Evolutionary conservation across 1,140 invertebrate species (phyloP).

Genomic region (Hormaphis cornu): DNA sequence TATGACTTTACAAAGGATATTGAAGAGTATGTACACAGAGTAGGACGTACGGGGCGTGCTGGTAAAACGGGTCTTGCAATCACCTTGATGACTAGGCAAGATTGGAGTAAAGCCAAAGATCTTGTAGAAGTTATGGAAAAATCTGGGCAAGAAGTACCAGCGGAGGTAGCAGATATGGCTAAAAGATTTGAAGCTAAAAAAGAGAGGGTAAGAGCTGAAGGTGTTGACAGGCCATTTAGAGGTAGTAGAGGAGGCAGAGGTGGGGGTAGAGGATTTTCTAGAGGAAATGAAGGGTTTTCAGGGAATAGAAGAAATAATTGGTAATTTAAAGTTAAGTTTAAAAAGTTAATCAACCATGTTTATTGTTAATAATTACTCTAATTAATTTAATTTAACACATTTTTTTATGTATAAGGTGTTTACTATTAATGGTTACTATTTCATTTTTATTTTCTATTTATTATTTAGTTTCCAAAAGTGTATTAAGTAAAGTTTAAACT

Average conservation of each 20-base stretch:
- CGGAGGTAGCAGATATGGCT: slow-evolving; percentile 62
- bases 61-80: slow-evolving; percentile 73
- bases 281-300: slow-evolving; percentile 4
- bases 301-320: slow-evolving; percentile 1
- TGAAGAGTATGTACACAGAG: slow-evolving; percentile 91
- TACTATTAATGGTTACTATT: background rate
- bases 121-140: slow-evolving; percentile 75
- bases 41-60: slow-evolving; percentile 84
- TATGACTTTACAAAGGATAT: slow-evolving; percentile 79
- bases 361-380: background rate
- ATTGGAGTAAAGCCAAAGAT: slow-evolving; percentile 68
- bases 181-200: slow-evolving; percentile 55
- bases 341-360: slow-evolving; percentile 36
- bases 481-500: too few relatives aligned
- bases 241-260: slow-evolving; percentile 38
- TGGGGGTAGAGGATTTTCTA: slow-evolving; percentile 34
- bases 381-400: background rate
- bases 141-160: slow-evolving; percentile 62
- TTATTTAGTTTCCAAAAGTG: too few relatives aligned
- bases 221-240: slow-evolving; percentile 40
- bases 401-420: background rate
- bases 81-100: slow-evolving; percentile 65
- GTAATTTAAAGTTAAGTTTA: background rate
- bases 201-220: slow-evolving; percentile 44
- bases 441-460: too few relatives aligned